Evolutionary conservation across 1,140 invertebrate genomes (phyloP), one percentile per base, ranked within the genome.

Genomic region (Carposina sasakii): DNA sequence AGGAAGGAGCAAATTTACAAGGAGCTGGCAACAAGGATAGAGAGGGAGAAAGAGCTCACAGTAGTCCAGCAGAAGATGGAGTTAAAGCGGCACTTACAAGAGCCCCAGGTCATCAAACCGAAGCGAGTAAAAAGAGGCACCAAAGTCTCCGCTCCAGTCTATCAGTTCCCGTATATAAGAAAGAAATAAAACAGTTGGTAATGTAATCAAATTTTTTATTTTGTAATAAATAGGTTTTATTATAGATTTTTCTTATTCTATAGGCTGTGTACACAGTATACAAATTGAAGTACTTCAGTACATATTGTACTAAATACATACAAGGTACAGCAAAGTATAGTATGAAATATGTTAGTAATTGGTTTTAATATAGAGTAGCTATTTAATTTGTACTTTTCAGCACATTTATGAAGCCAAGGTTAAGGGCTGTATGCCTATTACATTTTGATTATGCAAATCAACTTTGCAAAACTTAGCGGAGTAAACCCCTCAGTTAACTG

Each of bases 51-150:
- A 36, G 90, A 97, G 68, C 81, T 99, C 1, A 85, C 86, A 1
- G 85, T 97, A 4, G 89, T 97, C 15, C 90, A 96, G 60, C 88
- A 93, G 56, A 98, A 98, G 79, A 86, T 98, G 70, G 90, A 95
- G 84, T 67, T 97, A 1, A 91, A 94, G 63, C 89, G 88, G 50
- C 86, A 90, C 39, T 71, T 98, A 6, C 87, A 92, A 46, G 90
- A 91, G 19, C 91, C 86, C 67, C 90, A 86, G 63, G 67, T 77
- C 31, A 81, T 85, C 54, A 90, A 90, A 63, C 93, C 90, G 1
- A 92, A 87, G 79, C 87, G 88, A 62, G 58, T 97, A 0, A 83
- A 87, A 54, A 75, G 83, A 12, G 95, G 89, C 2, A 91, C 91
- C 0, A 91, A 91, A 57, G 71, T 88, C 21, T 76, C 88, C 13